Evolutionary conservation across 2,113 vertebrate species (phyloP).

Genomic region (Brachyhypopomus gauderio): DNA sequence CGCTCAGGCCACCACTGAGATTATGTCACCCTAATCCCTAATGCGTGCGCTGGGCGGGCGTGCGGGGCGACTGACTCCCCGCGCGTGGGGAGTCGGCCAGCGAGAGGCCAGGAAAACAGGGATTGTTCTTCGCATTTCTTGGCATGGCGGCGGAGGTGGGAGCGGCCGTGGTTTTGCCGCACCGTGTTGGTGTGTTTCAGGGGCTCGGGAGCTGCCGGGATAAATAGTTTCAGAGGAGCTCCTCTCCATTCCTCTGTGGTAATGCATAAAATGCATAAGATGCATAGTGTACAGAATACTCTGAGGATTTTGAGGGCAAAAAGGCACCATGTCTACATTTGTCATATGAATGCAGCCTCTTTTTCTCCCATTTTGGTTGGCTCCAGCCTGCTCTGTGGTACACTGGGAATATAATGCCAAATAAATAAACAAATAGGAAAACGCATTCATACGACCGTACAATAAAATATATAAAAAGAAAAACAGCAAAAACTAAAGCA

Average conservation of each 20-base stretch:
- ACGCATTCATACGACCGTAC: conserved; percentile 19
- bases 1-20: conserved; percentile 77
- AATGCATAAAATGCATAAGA: conserved; percentile 42
- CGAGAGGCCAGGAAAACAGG: conserved; percentile 67
- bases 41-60: conserved; percentile 73
- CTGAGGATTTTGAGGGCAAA: conserved; percentile 25
- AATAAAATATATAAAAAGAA: conserved; percentile 35
- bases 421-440: conserved; percentile 21
- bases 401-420: neutral
- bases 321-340: conserved; percentile 4
- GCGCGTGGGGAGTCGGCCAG: conserved; percentile 69
- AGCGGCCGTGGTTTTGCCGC: conserved; percentile 70
- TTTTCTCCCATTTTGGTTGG: conserved; percentile 3
- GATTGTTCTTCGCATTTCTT: conserved; percentile 74
- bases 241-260: conserved; percentile 30
- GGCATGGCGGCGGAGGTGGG: conserved; percentile 68
- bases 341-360: conserved; percentile 22
- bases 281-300: neutral
- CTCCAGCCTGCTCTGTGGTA: conserved; percentile 8
- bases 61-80: conserved; percentile 78
- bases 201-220: conserved; percentile 61
- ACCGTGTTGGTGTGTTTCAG: conserved; percentile 68
- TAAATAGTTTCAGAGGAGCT: conserved; percentile 42
- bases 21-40: conserved; percentile 83
- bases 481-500: conserved; percentile 34